Evolutionary conservation across 2,888 invertebrate genomes (phyloP).

Genomic region (Acrobasis repandana): DNA sequence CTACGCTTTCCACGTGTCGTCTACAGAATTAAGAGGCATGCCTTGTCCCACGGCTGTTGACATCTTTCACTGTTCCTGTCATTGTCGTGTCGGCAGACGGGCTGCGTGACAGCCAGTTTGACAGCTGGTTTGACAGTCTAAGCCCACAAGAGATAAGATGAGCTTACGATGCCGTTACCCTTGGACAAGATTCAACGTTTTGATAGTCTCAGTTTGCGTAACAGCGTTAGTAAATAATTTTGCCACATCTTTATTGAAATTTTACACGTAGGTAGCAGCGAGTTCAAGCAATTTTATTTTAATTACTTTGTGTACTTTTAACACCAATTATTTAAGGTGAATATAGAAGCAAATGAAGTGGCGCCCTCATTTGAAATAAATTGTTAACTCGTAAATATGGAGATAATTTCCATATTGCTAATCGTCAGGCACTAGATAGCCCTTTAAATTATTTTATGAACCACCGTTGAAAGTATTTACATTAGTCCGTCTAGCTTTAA

Average conservation of each 20-base stretch:
- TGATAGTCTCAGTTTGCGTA: slow-evolving; percentile 1
- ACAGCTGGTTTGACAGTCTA: slow-evolving; percentile 49
- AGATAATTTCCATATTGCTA: too few species aligned
- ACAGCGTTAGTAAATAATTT: neutral
- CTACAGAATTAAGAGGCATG: slow-evolving; percentile 10
- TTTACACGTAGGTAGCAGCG: too few species aligned
- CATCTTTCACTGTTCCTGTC: slow-evolving; percentile 46
- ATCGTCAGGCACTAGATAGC: too few species aligned
- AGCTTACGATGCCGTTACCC: slow-evolving; percentile 37
- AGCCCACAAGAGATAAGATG: slow-evolving; percentile 61
- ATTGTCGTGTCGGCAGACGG: slow-evolving; percentile 44
- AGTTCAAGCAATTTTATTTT: too few species aligned
- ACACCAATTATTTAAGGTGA: too few species aligned
- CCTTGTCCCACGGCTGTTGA: slow-evolving; percentile 37
- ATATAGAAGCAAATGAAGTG: too few species aligned
- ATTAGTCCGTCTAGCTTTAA: too few species aligned
- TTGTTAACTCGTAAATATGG: too few species aligned
- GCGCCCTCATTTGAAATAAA: too few species aligned
- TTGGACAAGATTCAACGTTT: slow-evolving; percentile 28
- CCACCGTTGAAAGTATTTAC: too few species aligned
- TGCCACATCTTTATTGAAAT: too few species aligned
- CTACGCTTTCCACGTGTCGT: neutral
- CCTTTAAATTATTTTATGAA: too few species aligned
- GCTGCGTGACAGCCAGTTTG: slow-evolving; percentile 52
- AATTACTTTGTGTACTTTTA: neutral